These are phyloP conservation scores for Hetaerina americana DNA, from an alignment of 1,140 invertebrate species.

Conservation along the genomic window DNA sequence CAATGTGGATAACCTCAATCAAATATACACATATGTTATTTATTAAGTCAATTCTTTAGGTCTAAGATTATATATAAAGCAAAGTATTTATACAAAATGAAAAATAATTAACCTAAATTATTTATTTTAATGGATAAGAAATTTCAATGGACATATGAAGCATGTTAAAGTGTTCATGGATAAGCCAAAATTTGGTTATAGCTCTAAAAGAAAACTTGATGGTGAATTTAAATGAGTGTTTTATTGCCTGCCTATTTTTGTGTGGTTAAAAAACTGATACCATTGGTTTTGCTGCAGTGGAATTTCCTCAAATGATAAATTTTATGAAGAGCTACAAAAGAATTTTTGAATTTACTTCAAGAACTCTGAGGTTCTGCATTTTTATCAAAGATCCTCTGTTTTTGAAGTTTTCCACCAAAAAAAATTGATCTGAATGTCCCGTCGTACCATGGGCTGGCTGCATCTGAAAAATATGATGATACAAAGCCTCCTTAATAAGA, in stretches of 20 bases:
- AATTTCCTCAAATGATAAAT: no score
- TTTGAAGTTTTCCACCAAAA: no score
- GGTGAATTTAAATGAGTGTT: no score
- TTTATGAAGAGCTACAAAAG: no score
- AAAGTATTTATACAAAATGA: neutral
- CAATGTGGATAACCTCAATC: neutral
- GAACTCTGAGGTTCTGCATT: no score
- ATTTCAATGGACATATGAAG: neutral
- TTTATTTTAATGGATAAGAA: slow-evolving; percentile 1
- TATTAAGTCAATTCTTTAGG: neutral
- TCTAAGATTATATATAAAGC: neutral
- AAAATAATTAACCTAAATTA: neutral
- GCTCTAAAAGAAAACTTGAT: no score
- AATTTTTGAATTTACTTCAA: no score
- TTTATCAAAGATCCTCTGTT: no score
- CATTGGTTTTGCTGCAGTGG: no score
- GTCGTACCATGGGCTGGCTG: neutral
- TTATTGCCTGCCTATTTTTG: no score
- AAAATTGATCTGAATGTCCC: no score
- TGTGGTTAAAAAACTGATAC: no score
- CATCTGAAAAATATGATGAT: neutral
- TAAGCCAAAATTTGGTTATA: neutral
- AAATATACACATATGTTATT: neutral
- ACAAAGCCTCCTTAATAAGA: neutral
- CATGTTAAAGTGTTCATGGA: neutral